phyloP scores from a whole-genome alignment of 1,140 invertebrate genomes.

The Apis florea region DNA sequence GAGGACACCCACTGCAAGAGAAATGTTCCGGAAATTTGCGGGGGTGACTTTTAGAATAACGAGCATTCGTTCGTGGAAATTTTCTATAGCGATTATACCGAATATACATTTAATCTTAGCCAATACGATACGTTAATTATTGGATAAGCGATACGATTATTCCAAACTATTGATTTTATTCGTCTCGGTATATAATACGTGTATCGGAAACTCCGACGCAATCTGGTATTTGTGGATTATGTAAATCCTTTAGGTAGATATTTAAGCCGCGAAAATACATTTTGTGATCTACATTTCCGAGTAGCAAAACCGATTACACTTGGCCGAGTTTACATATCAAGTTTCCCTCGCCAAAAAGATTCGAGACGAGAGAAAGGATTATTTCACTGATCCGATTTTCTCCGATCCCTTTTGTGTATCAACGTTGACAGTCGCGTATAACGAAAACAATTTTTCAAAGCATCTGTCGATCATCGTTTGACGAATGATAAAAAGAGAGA shows the following conservation, averaged over 20 bases:
- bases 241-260: slow-evolving; percentile 25
- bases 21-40: slow-evolving; percentile 19
- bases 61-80: neutral
- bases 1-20: neutral
- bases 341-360: slow-evolving; percentile 15
- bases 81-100: neutral
- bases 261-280: slow-evolving; percentile 21
- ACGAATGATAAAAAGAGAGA: neutral
- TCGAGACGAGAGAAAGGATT: slow-evolving; percentile 27
- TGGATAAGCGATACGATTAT: no score
- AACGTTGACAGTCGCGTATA: neutral
- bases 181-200: neutral
- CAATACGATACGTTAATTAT: no score
- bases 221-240: slow-evolving; percentile 36
- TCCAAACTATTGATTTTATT: neutral
- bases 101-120: no score
- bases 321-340: slow-evolving; percentile 11
- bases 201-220: neutral
- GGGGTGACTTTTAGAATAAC: neutral
- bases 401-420: neutral
- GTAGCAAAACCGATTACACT: neutral
- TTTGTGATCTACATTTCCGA: slow-evolving; percentile 31
- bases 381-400: slow-evolving; percentile 35
- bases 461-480: slow-evolving; percentile 23
- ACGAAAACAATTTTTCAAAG: slow-evolving; percentile 17